Base-by-base conservation (phyloP, 2,113 vertebrate species). In the Zapornia atra region DNA sequence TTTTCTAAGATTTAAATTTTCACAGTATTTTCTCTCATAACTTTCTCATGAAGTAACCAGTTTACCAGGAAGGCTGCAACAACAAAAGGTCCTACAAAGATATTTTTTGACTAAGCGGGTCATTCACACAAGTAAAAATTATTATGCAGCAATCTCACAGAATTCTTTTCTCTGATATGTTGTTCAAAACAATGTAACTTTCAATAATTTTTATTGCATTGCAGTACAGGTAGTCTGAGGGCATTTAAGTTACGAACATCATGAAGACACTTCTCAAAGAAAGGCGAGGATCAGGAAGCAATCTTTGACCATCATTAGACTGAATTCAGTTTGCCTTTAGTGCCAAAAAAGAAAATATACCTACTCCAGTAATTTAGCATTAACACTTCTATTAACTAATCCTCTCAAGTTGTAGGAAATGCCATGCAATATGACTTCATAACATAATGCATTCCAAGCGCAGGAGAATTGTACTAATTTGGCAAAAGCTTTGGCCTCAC, bases 331-430 rank as follows among this genome's bases (percentile, higher is more conserved):
- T 88, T 81, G 24, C 31, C 31, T 78, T 92, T 77, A 81, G 16
- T 50, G 25, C 63, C 31, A 81, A 54, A 42, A 86, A 80, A 61
- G 9, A 68, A 53, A 86, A 77, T 36, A 24, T 82, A 15, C 25
- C 82, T 77, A 84, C 94, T 86, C 75, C 20, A 73, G 20, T 81
- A 90, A 82, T 36, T 88, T 20, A 81, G 28, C 2, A 22, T 25
- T 42, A 86, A 72, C 9, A 77, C 81, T 83, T 88, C 5, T 77
- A 59, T 66, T 91, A 91, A 63, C n/a, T 11, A 75, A 80, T 82
- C 17, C 24, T 91, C 28, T 93, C 79, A 97, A 97, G 73, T 57
- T 83, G 44, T 73, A 61, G 71, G 11, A 88, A 95, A 78, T 84
- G 12, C 11, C 25, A 24, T 71, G 15, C 11, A 71, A 33, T 42